Evolutionary conservation across 2,797 vertebrate species (phyloP).

Genomic region (Erethizon dorsatum): DNA sequence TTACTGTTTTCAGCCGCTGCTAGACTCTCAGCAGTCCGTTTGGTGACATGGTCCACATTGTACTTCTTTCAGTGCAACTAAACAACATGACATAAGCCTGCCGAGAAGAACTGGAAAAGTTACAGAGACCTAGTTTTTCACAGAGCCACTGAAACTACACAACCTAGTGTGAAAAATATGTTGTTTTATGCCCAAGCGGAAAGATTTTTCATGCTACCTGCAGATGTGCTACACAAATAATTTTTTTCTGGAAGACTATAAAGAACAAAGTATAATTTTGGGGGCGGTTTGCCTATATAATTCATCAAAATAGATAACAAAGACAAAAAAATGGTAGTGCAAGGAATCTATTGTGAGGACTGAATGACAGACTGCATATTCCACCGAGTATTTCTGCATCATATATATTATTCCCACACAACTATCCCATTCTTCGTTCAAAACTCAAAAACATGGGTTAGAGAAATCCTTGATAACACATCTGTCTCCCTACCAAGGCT

Average conservation of each 20-base stretch:
- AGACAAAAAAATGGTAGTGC: neutral
- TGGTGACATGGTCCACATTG: neutral
- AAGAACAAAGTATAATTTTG: neutral
- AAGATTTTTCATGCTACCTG: neutral
- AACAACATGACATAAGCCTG: neutral
- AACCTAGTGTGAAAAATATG: neutral
- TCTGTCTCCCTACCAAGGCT: neutral
- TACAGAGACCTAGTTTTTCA: neutral
- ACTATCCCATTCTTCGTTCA: slow-evolving; percentile 22
- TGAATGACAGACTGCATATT: neutral
- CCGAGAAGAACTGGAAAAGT: neutral
- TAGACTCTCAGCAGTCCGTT: neutral
- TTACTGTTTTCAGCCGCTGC: neutral
- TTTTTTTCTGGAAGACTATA: slow-evolving; percentile 41
- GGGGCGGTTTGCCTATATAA: neutral
- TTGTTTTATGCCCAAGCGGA: neutral
- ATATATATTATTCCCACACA: neutral
- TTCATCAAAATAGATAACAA: slow-evolving; percentile 14
- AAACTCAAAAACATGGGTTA: neutral
- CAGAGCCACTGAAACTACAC: neutral
- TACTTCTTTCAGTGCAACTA: neutral
- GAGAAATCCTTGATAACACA: neutral
- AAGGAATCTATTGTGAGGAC: neutral
- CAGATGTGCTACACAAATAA: neutral
- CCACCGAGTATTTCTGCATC: neutral